Evolutionary conservation across 2,888 invertebrate genomes (phyloP), one percentile per base, ranked within the genome.

Genomic region (Saturnia pavonia): DNA sequence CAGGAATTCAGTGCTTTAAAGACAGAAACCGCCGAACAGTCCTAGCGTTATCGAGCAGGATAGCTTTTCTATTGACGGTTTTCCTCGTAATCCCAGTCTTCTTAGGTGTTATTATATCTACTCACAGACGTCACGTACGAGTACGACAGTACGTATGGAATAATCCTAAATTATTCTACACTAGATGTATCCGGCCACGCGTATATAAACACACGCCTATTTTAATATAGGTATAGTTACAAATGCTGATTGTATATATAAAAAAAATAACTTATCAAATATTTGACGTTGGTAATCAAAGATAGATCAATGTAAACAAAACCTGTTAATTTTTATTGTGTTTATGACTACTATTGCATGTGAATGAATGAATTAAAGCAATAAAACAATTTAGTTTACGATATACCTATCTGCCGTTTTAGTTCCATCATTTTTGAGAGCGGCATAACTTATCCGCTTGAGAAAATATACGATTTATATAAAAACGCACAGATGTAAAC

Each of bases 381-480:
- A 70, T 70, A 70, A 70, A 70, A 67, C 67, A 70, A 70, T 70
- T 70, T 70, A 70, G 66, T 70, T 70, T 54, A 70, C 42, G 70
- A 27, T 54, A 67, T 70, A 70, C 54, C 67, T 43, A 70, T 67
- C 67, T 43, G 51, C 67, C 42, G 54, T 51, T 70, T 67, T 70
- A 54, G 70, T 66, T 66, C 70, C 51, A 66, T 70, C 54, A 40
- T 40, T 40, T 65, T 65, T 19, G 0, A 65, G 19, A 65, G n/a
- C 40, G 19, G 6, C 16, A 65, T 40, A 65, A 65, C 19, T 65
- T 40, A 40, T 40, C 40, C 22, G 34, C 14, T 19, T 57, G 8
- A 34, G 34, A 34, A 34, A 25, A 25, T 14, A 25, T 25, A 25
- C 22, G 4, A 57, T 6, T 16, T 48, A 48, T 48, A 19, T 48